Conservation (phyloP, 2,113 vertebrate genomes). For the Pyxicephalus adspersus region DNA sequence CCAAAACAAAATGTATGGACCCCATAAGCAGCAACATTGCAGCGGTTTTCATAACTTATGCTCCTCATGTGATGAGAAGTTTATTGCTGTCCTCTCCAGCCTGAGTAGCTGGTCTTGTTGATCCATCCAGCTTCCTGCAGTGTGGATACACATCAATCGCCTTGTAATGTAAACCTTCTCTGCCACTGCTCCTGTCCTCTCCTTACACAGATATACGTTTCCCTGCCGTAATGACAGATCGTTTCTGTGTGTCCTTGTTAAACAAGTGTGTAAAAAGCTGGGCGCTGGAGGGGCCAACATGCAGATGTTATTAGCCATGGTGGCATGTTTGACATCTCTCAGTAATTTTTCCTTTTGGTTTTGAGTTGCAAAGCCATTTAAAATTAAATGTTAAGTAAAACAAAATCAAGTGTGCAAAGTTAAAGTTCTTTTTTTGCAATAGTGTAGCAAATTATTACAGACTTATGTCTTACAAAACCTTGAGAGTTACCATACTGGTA, state of each 20-base stretch:
- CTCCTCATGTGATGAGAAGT: neutral
- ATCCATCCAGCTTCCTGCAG: constrained; percentile 45
- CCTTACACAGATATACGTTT: constrained; percentile 37
- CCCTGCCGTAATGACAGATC: constrained; percentile 56
- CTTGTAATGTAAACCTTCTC: constrained; percentile 10
- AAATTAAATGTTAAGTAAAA: constrained; percentile 4
- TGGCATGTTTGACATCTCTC: constrained; percentile 45
- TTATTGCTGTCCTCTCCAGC: neutral
- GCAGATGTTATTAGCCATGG: constrained; percentile 34
- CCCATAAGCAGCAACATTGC: no score
- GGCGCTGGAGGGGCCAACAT: neutral
- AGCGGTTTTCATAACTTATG: no score
- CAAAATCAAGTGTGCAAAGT: constrained; percentile 2
- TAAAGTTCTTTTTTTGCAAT: no score
- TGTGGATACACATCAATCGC: constrained; percentile 1
- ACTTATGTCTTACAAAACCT: no score
- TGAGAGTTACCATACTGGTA: no score
- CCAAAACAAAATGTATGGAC: no score
- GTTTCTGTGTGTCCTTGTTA: constrained; percentile 57
- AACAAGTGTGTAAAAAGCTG: constrained; percentile 25
- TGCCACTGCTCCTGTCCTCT: rapidly evolving
- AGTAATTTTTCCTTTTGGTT: constrained; percentile 6
- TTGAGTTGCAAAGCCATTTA: constrained; percentile 2
- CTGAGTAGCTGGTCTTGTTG: neutral
- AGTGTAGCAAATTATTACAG: no score